Percentiles rank a stretch among this genome's conserved stretches.
phyloP scores from a whole-genome alignment of 2,113 vertebrate species.

The Myxocyprinus asiaticus region DNA sequence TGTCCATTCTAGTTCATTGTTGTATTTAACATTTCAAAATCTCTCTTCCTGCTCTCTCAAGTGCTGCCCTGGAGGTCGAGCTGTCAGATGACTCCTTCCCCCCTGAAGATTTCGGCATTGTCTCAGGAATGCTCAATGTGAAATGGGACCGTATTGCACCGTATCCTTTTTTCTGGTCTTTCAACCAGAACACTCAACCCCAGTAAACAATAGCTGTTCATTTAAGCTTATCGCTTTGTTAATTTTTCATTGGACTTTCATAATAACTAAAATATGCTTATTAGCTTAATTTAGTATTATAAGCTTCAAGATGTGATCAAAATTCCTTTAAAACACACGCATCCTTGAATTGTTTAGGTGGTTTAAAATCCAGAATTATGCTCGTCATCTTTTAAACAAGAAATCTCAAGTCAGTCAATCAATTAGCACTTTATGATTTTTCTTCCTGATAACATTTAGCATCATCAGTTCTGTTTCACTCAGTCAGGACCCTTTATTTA shows the following conservation, averaged over 20 bases:
- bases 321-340: too few species aligned
- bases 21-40: neutral
- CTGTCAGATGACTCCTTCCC: conserved; percentile 95
- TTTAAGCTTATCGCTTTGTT: too few species aligned
- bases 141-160: conserved; percentile 98
- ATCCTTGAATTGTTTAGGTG: too few species aligned
- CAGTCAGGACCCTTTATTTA: neutral
- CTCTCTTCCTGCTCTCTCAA: conserved; percentile 79
- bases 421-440: neutral
- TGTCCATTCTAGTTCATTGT: neutral
- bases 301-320: too few species aligned
- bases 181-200: too few species aligned
- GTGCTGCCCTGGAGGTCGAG: conserved; percentile 93
- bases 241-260: too few species aligned
- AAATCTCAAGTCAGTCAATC: neutral
- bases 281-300: too few species aligned
- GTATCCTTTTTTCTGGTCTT: conserved; percentile 79
- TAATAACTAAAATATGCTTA: too few species aligned
- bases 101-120: conserved; percentile 94
- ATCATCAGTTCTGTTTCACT: neutral
- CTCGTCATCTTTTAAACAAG: neutral
- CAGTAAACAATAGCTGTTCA: too few species aligned
- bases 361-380: too few species aligned
- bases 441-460: too few species aligned
- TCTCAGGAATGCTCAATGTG: conserved; percentile 93